Evolutionary conservation across 1,140 invertebrate species (phyloP).

Genomic region (Ostrea denselamellosa): DNA sequence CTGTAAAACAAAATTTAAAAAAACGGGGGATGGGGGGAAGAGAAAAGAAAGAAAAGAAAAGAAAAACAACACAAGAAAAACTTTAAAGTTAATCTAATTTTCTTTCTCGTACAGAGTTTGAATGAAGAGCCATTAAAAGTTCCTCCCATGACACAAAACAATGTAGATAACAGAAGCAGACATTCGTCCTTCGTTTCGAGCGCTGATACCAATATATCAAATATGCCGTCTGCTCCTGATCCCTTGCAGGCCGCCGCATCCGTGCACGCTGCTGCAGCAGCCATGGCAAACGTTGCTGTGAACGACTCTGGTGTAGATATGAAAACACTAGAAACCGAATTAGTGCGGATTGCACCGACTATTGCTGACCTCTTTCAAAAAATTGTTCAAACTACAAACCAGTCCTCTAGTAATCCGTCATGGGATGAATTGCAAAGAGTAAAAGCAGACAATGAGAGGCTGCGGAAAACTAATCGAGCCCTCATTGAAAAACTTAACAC

Average conservation of each 20-base stretch:
- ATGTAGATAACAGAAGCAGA: not conserved
- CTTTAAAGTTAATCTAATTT: not conserved
- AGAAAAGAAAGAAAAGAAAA: too few species aligned
- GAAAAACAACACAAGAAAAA: too few species aligned
- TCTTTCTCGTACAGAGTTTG: not conserved
- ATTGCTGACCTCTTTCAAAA: conserved; percentile 57
- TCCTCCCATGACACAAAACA: not conserved
- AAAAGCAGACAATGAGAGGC: conserved; percentile 54
- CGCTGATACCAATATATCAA: not conserved
- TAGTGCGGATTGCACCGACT: conserved; percentile 51
- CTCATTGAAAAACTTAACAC: conserved; percentile 56
- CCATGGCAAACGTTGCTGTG: conserved; percentile 20
- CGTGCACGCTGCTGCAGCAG: conserved; percentile 31
- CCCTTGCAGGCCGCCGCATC: not conserved
- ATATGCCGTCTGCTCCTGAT: conserved; percentile 26
- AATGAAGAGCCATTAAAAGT: not conserved
- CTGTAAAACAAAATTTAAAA: not conserved
- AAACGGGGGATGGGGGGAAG: too few species aligned
- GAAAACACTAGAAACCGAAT: conserved; percentile 53
- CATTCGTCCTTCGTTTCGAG: not conserved
- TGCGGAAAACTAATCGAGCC: conserved; percentile 51
- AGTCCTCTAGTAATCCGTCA: conserved; percentile 10
- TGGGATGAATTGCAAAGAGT: conserved; percentile 49
- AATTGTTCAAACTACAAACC: conserved; percentile 48
- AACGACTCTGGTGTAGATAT: conserved; percentile 46